Percentiles rank a stretch among this genome's conserved stretches.
These are phyloP conservation scores for Onychostoma macrolepis DNA, from an alignment of 2,113 vertebrate species.

Conservation along the genomic window DNA sequence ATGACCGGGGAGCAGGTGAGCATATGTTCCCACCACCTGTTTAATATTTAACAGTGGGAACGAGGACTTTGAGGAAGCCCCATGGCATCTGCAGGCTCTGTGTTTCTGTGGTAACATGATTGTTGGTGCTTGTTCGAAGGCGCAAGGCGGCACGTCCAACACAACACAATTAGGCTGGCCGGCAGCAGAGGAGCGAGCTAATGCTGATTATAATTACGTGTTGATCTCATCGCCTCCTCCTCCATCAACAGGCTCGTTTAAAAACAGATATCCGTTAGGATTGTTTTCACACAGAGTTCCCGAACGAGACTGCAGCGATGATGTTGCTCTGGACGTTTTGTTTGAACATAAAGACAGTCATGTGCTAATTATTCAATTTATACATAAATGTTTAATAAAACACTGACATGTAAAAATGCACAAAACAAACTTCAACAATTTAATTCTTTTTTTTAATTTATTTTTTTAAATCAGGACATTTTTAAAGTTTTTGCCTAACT, in stretches of 20 bases:
- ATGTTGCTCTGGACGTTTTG: slow-evolving; percentile 22
- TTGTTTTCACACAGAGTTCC: slow-evolving; percentile 44
- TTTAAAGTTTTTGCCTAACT: not conserved
- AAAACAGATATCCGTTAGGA: slow-evolving; percentile 56
- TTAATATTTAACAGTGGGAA: slow-evolving; percentile 58
- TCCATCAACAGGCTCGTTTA: slow-evolving; percentile 57
- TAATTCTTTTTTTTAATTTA: not conserved
- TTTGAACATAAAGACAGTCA: not conserved
- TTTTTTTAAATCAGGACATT: not conserved
- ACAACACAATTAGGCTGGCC: slow-evolving; percentile 61
- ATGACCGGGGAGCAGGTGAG: slow-evolving; percentile 35
- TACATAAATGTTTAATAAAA: not conserved
- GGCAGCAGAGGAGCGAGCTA: slow-evolving; percentile 60
- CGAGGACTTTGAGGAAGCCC: slow-evolving; percentile 18
- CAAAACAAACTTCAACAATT: not conserved
- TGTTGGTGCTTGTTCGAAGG: slow-evolving; percentile 32
- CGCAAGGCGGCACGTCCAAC: slow-evolving; percentile 53
- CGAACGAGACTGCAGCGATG: slow-evolving; percentile 32
- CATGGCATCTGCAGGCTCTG: slow-evolving; percentile 38
- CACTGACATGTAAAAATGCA: not conserved
- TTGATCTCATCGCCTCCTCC: slow-evolving; percentile 60
- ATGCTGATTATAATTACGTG: slow-evolving; percentile 63
- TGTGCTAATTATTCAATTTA: not conserved
- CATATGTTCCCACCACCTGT: slow-evolving; percentile 61
- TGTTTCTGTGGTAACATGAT: slow-evolving; percentile 32